Evolutionary conservation across 2,113 vertebrate species (phyloP).

Genomic region (Ploceus nigricollis): DNA sequence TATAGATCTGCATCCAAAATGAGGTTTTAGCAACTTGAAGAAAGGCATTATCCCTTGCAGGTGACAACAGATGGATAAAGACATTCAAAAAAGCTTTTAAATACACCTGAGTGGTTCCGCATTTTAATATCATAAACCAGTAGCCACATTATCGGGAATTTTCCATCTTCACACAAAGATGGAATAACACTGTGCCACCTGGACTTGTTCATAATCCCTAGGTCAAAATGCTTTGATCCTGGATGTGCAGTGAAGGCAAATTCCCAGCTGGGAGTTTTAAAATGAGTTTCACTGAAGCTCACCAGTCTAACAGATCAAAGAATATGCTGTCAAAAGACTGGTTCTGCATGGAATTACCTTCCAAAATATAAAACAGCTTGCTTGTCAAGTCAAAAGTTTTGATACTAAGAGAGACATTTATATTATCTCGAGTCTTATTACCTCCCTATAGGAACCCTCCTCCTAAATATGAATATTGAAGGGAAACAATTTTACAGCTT

Average conservation of each 20-base stretch:
- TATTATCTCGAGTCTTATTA: background rate
- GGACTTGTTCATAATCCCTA: background rate
- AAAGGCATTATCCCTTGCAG: background rate
- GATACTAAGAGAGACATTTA: background rate
- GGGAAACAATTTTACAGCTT: background rate
- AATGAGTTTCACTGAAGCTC: background rate
- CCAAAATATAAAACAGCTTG: slow-evolving; percentile 15
- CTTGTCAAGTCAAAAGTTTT: background rate
- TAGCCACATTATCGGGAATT: background rate
- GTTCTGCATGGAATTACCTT: slow-evolving; percentile 10
- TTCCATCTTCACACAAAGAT: background rate
- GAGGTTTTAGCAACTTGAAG: background rate
- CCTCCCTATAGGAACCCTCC: background rate
- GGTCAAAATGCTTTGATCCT: background rate
- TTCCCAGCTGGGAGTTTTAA: background rate
- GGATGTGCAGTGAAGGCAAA: background rate
- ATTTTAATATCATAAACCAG: background rate
- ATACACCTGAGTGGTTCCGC: background rate
- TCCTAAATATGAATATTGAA: slow-evolving; percentile 12
- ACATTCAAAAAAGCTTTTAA: background rate
- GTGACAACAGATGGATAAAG: background rate
- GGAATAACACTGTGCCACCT: background rate
- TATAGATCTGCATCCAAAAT: background rate
- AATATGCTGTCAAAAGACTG: background rate
- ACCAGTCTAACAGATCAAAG: slow-evolving; percentile 1